Evolutionary conservation across 2,797 vertebrate genomes (phyloP).

Genomic region (Acrocephalus scirpaceus): DNA sequence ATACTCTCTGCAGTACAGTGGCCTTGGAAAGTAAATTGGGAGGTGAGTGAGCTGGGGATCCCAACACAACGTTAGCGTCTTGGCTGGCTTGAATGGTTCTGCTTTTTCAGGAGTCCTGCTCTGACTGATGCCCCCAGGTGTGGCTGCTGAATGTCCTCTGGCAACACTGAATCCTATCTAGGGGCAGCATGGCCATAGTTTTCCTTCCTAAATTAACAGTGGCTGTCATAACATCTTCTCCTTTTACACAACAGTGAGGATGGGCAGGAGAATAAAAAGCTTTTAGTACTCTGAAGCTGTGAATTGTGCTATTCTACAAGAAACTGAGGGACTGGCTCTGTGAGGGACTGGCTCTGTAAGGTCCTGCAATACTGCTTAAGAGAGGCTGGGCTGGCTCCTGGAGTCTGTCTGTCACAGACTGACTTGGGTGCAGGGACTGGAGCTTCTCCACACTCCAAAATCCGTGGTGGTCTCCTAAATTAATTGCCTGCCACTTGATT

Average conservation of each 20-base stretch:
- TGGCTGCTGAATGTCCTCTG: not conserved
- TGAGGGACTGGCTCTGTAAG: not conserved
- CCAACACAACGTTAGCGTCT: rapidly evolving
- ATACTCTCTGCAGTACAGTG: not conserved
- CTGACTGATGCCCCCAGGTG: not conserved
- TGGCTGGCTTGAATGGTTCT: not conserved
- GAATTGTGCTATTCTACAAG: not conserved
- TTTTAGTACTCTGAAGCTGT: not conserved
- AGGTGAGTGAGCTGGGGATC: not conserved
- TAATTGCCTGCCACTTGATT: not conserved
- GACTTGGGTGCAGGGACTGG: not conserved
- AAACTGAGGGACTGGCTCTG: not conserved
- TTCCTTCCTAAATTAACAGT: not conserved
- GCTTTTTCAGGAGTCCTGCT: not conserved
- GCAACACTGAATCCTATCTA: not conserved
- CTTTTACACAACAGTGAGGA: not conserved
- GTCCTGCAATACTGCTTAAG: not conserved
- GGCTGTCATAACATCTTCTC: not conserved
- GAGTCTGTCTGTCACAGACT: not conserved
- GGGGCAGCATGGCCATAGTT: not conserved
- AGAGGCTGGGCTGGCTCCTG: not conserved
- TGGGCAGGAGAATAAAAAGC: not conserved
- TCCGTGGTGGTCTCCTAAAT: not conserved
- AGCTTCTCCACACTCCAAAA: not conserved
- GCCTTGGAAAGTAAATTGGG: not conserved